phyloP scores from a whole-genome alignment of 1,140 invertebrate genomes.

The Psilanteris sp. region DNA sequence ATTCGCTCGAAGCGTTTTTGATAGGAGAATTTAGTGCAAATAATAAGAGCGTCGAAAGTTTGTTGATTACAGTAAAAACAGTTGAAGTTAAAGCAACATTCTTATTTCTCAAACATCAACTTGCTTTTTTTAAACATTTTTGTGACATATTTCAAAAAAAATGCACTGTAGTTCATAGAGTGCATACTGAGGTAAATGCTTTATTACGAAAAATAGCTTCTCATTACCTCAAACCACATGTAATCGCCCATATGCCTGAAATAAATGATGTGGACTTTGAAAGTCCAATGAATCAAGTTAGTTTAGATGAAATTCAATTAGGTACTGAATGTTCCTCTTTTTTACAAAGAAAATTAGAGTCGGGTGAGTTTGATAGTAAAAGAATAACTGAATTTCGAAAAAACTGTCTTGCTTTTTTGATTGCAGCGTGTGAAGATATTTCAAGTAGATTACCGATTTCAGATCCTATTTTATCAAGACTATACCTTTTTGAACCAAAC shows the following conservation, averaged over 20 bases:
- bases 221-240: conserved; percentile 27
- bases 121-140: conserved; percentile 44
- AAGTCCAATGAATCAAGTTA: conserved; percentile 27
- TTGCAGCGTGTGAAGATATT: conserved; percentile 35
- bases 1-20: conserved; percentile 23
- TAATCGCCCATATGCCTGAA: conserved; percentile 23
- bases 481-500: conserved; percentile 27
- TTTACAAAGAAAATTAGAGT: conserved; percentile 14
- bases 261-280: conserved; percentile 28
- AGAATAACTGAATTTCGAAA: conserved; percentile 9
- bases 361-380: background rate
- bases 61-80: background rate
- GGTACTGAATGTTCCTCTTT: conserved; percentile 28
- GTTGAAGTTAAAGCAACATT: conserved; percentile 32
- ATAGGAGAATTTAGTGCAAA: background rate
- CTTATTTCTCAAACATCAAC: conserved; percentile 32
- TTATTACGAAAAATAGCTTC: conserved; percentile 30
- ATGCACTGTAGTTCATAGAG: conserved; percentile 24
- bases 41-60: conserved; percentile 6
- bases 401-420: conserved; percentile 12
- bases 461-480: conserved; percentile 31
- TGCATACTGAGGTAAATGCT: conserved; percentile 23
- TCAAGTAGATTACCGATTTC: conserved; percentile 7
- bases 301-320: conserved; percentile 19
- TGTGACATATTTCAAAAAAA: conserved; percentile 45